Percentiles rank a stretch among this genome's conserved stretches.
These are phyloP conservation scores for Hylaeus anthracinus DNA, from an alignment of 1,140 invertebrate species.

Conservation along the genomic window DNA sequence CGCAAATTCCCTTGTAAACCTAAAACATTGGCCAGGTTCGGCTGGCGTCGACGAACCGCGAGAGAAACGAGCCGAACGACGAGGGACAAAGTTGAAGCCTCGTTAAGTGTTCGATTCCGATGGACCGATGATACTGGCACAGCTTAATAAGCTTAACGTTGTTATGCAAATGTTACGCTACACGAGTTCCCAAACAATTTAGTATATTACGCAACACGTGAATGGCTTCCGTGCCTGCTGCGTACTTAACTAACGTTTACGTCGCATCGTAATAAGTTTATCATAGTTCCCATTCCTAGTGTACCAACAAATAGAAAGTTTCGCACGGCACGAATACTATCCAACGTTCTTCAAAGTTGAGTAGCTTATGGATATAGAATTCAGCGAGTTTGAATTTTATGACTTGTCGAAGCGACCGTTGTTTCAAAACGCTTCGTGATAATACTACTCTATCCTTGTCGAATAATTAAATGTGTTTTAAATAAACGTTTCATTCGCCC, in stretches of 20 bases:
- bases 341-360: background rate
- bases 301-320: constrained; percentile 41
- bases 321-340: background rate
- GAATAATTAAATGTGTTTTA: constrained; percentile 8
- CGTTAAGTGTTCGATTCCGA: constrained; percentile 49
- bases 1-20: constrained; percentile 12
- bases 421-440: background rate
- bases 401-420: background rate
- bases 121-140: constrained; percentile 41
- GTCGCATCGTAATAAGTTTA: constrained; percentile 53
- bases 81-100: constrained; percentile 11
- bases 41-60: constrained; percentile 13
- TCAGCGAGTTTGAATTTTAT: no score
- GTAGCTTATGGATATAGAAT: no score
- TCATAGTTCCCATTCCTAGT: constrained; percentile 15
- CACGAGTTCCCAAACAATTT: constrained; percentile 63
- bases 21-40: background rate
- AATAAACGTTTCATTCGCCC: background rate
- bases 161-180: constrained; percentile 64
- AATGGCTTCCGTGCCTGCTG: constrained; percentile 15
- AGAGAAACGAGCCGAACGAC: constrained; percentile 1
- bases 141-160: constrained; percentile 60
- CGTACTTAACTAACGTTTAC: constrained; percentile 30
- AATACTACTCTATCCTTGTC: no score
- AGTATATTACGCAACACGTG: constrained; percentile 47